phyloP scores from a whole-genome alignment of 1,140 invertebrate species.

The Halesus radiatus region DNA sequence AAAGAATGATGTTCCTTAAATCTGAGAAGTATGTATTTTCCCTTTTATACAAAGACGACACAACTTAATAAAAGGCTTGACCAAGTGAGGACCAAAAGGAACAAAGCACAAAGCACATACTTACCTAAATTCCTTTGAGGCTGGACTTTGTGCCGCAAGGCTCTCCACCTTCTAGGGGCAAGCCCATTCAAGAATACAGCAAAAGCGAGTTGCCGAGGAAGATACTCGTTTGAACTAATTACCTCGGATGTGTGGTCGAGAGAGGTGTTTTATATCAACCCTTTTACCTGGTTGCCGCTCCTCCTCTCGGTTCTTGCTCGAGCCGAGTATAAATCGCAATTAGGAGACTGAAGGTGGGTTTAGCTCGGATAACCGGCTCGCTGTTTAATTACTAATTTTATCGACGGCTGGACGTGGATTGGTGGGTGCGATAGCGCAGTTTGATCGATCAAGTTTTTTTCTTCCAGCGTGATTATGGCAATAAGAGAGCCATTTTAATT shows the following conservation, averaged over 20 bases:
- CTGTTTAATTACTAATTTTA: constrained; percentile 40
- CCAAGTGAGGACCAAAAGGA: background rate
- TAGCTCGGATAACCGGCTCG: constrained; percentile 39
- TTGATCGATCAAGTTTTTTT: constrained; percentile 41
- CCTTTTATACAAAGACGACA: background rate
- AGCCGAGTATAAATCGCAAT: constrained; percentile 24
- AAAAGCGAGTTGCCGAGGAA: background rate
- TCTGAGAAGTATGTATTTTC: background rate
- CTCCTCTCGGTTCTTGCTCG: background rate
- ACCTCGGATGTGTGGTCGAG: too few species aligned
- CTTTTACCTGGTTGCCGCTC: constrained; percentile 4
- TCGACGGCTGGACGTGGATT: constrained; percentile 37
- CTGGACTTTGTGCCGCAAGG: constrained; percentile 13
- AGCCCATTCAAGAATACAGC: background rate
- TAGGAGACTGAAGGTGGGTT: constrained; percentile 35
- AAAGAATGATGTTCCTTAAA: too few species aligned
- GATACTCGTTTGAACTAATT: background rate
- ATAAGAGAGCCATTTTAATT: constrained; percentile 14
- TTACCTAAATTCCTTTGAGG: constrained; percentile 11
- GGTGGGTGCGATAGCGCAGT: constrained; percentile 32
- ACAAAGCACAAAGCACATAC: background rate
- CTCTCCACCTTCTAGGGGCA: background rate
- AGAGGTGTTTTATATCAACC: background rate
- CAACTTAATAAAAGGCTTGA: background rate
- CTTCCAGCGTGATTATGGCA: constrained; percentile 7